phyloP scores from a whole-genome alignment of 2,113 vertebrate species.

The Nycticryphes semicollaris region DNA sequence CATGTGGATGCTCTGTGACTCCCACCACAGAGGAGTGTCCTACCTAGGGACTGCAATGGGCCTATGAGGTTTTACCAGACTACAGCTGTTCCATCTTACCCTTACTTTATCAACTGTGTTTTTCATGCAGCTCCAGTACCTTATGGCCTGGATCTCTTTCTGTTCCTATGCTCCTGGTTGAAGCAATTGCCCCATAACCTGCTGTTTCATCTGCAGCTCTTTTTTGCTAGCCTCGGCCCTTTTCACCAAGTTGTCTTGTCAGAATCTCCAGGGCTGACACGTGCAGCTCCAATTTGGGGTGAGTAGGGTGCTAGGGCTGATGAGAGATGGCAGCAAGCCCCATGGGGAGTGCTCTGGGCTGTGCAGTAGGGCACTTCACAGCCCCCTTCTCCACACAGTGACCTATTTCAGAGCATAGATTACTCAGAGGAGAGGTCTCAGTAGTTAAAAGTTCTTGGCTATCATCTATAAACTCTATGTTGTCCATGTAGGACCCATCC shows the following conservation, averaged over 20 bases:
- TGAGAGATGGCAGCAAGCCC: background rate
- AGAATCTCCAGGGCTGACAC: background rate
- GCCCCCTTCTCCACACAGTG: background rate
- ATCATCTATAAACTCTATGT: background rate
- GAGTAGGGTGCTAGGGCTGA: background rate
- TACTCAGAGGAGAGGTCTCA: background rate
- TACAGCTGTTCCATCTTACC: background rate
- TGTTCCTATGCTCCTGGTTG: background rate
- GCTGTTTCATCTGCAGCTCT: background rate
- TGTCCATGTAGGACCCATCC: background rate
- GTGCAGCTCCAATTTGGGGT: background rate
- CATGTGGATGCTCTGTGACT: background rate
- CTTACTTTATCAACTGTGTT: background rate
- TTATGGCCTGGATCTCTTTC: background rate
- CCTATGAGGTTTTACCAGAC: background rate
- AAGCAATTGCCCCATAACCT: background rate
- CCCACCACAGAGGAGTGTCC: background rate
- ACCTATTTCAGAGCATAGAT: background rate
- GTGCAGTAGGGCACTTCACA: background rate
- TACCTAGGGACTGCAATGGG: fast-evolving
- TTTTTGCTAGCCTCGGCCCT: background rate
- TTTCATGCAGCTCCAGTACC: background rate
- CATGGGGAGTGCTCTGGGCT: background rate
- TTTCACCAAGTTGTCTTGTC: background rate
- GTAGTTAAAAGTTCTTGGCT: background rate